Evolutionary conservation across 2,113 vertebrate species (phyloP).

Genomic region (Ptilonorhynchus violaceus): DNA sequence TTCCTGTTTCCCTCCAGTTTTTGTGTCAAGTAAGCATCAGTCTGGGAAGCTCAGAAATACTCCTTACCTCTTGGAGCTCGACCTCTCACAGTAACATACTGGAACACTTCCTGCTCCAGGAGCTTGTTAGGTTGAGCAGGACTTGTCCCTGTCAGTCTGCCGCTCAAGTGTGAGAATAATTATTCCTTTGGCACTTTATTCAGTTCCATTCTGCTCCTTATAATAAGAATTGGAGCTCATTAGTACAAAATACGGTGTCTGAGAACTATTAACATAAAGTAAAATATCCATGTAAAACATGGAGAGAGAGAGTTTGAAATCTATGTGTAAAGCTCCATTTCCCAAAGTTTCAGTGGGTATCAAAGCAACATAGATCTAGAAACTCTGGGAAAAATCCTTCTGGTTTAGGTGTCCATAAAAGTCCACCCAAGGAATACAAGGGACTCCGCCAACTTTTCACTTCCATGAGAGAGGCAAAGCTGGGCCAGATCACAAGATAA

Average conservation of each 20-base stretch:
- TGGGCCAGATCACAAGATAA: background rate
- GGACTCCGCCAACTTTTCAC: background rate
- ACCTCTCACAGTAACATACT: background rate
- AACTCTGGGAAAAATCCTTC: background rate
- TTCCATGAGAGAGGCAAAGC: background rate
- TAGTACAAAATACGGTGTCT: background rate
- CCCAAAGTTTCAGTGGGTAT: background rate
- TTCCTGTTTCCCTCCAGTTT: background rate
- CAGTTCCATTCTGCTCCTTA: background rate
- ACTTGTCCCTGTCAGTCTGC: background rate
- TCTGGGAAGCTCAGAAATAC: background rate
- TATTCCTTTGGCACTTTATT: conserved; percentile 1
- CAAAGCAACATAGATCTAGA: background rate
- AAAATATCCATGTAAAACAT: background rate
- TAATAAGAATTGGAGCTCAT: background rate
- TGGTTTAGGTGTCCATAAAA: background rate
- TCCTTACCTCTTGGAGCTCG: background rate
- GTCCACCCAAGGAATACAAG: background rate
- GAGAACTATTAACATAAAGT: background rate
- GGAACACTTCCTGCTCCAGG: background rate
- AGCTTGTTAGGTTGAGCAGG: background rate
- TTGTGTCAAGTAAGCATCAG: background rate
- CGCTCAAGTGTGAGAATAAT: conserved; percentile 24
- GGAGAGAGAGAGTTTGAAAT: background rate
- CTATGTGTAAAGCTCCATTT: background rate